These are phyloP conservation scores for Petroica traversi DNA, from an alignment of 2,113 vertebrate species.

Conservation along the genomic window DNA sequence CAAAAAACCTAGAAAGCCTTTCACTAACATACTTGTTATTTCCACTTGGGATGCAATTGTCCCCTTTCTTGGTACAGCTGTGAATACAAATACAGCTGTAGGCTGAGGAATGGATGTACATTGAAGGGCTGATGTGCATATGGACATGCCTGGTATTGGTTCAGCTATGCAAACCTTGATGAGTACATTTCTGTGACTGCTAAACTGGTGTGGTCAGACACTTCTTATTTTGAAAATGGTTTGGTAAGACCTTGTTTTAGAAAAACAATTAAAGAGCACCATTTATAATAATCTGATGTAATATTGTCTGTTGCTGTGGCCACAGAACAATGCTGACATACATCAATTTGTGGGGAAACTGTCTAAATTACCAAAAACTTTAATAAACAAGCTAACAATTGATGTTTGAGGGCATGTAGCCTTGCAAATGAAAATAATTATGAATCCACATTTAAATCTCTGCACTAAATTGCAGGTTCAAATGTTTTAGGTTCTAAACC, in stretches of 20 bases:
- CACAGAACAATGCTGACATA: background rate
- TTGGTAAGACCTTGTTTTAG: background rate
- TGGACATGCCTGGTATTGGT: background rate
- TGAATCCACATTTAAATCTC: background rate
- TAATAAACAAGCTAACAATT: conserved; percentile 34
- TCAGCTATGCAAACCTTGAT: background rate
- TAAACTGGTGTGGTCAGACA: background rate
- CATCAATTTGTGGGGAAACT: background rate
- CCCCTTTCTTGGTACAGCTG: background rate
- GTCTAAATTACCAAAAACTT: conserved; percentile 10
- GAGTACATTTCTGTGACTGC: background rate
- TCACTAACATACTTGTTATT: background rate
- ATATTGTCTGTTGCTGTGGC: background rate
- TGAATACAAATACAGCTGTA: background rate
- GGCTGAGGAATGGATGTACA: background rate
- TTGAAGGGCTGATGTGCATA: background rate
- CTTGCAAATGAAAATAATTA: background rate
- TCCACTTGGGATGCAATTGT: background rate
- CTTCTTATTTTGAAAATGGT: background rate
- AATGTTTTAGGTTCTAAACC: background rate
- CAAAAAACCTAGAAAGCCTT: background rate
- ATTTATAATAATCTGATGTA: conserved; percentile 11
- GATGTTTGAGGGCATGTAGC: background rate
- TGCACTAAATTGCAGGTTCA: conserved; percentile 11
- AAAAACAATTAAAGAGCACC: background rate